These are phyloP conservation scores for Atlantisia rogersi DNA, from an alignment of 2,113 vertebrate genomes.

Conservation along the genomic window DNA sequence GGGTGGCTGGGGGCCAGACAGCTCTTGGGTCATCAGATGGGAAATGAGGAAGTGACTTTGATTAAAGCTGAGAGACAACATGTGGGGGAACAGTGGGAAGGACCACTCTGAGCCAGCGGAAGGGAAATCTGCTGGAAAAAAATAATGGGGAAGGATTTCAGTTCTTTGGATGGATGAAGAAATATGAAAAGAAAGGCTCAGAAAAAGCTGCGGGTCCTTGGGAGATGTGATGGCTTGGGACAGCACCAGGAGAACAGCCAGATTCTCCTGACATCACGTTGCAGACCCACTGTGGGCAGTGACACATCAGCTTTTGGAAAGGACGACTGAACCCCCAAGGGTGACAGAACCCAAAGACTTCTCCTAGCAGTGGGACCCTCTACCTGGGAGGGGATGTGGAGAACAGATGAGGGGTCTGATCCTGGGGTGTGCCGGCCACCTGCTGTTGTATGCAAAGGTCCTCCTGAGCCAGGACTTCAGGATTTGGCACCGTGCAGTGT, in stretches of 20 bases:
- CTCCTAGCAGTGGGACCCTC: not conserved
- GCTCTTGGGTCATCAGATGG: slow-evolving; percentile 44
- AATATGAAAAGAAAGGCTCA: slow-evolving; percentile 20
- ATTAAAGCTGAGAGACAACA: slow-evolving; percentile 62
- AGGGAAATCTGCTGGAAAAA: slow-evolving; percentile 24
- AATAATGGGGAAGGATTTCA: not conserved
- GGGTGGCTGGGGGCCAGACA: slow-evolving; percentile 38
- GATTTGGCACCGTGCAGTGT: not conserved
- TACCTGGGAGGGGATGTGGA: not conserved
- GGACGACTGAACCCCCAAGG: not conserved
- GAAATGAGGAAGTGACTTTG: slow-evolving; percentile 42
- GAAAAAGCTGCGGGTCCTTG: not conserved
- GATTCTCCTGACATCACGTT: not conserved
- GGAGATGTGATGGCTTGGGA: slow-evolving; percentile 41
- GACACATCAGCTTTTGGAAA: not conserved
- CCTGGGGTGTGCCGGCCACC: not conserved
- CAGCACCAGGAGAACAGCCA: slow-evolving; percentile 33
- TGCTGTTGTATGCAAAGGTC: not conserved
- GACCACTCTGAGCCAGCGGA: slow-evolving; percentile 33
- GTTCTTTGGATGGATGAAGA: slow-evolving; percentile 19
- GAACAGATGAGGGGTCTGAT: not conserved
- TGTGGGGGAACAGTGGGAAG: slow-evolving; percentile 44
- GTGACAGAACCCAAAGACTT: not conserved
- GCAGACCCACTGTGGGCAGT: not conserved
- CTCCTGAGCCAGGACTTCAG: not conserved